Base-by-base conservation (phyloP, 1,140 invertebrate genomes). In the Drosophila athabasca region DNA sequence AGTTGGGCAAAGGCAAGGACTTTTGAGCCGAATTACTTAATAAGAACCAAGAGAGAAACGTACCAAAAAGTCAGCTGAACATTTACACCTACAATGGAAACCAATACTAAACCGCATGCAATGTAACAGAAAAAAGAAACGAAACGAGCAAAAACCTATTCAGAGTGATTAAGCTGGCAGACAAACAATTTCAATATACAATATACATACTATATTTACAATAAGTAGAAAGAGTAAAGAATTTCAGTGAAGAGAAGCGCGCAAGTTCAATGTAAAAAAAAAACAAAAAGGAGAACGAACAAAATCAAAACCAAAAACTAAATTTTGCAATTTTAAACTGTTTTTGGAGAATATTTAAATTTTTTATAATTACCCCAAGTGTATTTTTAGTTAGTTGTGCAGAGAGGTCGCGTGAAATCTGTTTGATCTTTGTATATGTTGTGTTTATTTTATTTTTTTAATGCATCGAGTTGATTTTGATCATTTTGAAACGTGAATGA, bases 21-120 rank as follows among this genome's bases (percentile, higher is more conserved):
- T 88, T 49, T 67, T 80, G 55, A 68, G 80, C 69, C 80, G 77
- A 60, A 90, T 73, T 84, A 84, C 84, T 90, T 88, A 90, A 90
- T 69, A 49, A 62, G 57, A 76, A n/a, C 71, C 49, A 76, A 78
- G 77, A 66, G 49, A 73, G 51, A 90, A 39, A 77, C 46, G 87
- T 76, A 85, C 79, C 79, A 87, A 87, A 87, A 73, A 90, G 43
- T 51, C 65, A 76, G 62, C 64, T 68, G 62, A 79, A 76, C 60
- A 53, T 35, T 45, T 44, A 62, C 54, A 72, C 58, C 51, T 54
- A 41, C 35, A 41, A 22, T 68, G 4, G 0, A 26, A 75, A 64
- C 57, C 62, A 61, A 54, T 17, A 62, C 59, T 57, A 59, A 49
- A 75, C 62, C 46, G 29, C 57, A 64, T 55, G 73, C 31, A 8